Base-by-base conservation (phyloP, 2,888 invertebrate species). In the Lumbricus terrestris region DNA sequence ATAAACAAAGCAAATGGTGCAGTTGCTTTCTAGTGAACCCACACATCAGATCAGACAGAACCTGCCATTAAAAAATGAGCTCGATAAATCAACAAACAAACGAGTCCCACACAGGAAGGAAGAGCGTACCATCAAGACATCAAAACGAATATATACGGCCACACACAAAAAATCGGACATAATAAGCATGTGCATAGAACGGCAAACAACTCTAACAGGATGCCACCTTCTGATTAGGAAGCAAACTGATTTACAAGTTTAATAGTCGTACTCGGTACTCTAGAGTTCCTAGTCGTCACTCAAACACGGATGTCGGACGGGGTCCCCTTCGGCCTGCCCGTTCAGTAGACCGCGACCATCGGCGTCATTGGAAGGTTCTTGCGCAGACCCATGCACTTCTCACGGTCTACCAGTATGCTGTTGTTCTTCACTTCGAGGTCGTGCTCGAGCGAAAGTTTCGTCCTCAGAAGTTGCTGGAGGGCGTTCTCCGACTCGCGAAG, bases 381-480 rank as follows among this genome's bases (percentile, higher is more conserved):
- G 89, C 98, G 96, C 94, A 98, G 96, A 11, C 98, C 98, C 96
- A 97, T 96, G 95, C 98, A 98, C 96, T 98, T 98, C 95, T 98
- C 98, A 91, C 98, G 96, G 95, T 98, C 98, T 92, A 98, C 97
- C 95, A 98, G 98, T 92, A 98, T 96, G 23, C 98, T 97, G 94
- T 98, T 97, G 93, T 97, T 96, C 96, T 98, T 98, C 94, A 97
- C 96, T 91, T 97, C 96, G 89, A 97, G 95, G 95, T 98, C 98
- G 82, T 97, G 96, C 95, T 98, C 98, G 89, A 98, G 96, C 89
- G 96, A 96, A 4, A 97, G 96, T 93, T 97, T 96, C 23, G 97
- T 97, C 93, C 97, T 97, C 82, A 98, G 96, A 92, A 98, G 96
- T 69, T 95, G 94, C 92, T 95, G 95, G n/a, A 95, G 93, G 38